Evolutionary conservation across 2,113 vertebrate species (phyloP).

Genomic region (Corydoras maculifer): DNA sequence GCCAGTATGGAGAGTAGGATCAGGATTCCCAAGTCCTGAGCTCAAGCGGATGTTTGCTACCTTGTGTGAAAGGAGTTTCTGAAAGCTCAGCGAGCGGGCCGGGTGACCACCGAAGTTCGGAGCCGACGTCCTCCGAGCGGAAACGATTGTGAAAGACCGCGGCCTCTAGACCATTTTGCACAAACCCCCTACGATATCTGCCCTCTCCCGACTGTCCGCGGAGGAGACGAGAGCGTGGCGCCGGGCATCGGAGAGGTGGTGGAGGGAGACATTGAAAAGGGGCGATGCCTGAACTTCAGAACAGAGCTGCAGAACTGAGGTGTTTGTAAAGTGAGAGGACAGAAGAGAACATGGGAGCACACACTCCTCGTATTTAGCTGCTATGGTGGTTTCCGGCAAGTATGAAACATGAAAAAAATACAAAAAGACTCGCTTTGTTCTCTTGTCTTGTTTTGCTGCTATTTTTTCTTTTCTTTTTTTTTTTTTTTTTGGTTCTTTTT

Average conservation of each 20-base stretch:
- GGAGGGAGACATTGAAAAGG: constrained; percentile 52
- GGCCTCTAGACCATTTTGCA: constrained; percentile 64
- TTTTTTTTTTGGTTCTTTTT: too few species aligned
- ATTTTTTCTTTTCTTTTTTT: constrained; percentile 65
- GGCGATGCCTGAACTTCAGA: constrained; percentile 66
- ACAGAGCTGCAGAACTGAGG: constrained; percentile 70
- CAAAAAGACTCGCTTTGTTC: constrained; percentile 74
- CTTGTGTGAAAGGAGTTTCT: constrained; percentile 27
- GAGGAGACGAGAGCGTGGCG: constrained; percentile 60
- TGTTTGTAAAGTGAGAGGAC: constrained; percentile 67
- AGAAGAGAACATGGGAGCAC: constrained; percentile 58
- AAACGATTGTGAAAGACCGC: constrained; percentile 27
- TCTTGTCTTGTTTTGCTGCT: constrained; percentile 95
- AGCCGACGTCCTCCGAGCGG: too few species aligned
- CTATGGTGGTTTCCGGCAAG: constrained; percentile 85
- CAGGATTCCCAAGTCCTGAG: constrained; percentile 38
- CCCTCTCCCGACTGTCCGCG: constrained; percentile 54
- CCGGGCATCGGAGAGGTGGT: constrained; percentile 57
- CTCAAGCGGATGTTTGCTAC: constrained; percentile 16
- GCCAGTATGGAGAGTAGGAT: constrained; percentile 74
- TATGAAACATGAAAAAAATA: constrained; percentile 57
- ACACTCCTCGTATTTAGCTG: constrained; percentile 84
- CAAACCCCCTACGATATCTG: constrained; percentile 55
- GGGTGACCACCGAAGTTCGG: background rate
- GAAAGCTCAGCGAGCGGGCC: constrained; percentile 42